Base-by-base conservation (phyloP, 2,888 invertebrate genomes). In the Chesias legatella region DNA sequence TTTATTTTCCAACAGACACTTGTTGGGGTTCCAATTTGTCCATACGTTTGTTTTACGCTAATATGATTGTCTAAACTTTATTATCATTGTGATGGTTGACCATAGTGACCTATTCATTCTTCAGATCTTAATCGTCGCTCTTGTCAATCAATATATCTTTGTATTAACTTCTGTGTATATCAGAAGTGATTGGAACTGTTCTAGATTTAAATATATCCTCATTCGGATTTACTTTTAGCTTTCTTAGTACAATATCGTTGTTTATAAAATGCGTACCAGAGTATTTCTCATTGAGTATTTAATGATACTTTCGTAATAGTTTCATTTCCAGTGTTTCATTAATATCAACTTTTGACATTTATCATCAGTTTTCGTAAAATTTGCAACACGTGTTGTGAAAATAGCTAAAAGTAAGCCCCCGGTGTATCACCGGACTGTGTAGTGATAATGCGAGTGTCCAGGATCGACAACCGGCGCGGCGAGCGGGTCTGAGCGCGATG, bases 371-470 rank as follows among this genome's bases (percentile, higher is more conserved):
- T 17, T 17, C 13, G 2, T 17, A 17, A n/a, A n/a, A 5, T 17
- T 17, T 17, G 13, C 13, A 17, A n/a, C 13, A 17, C 13, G n/a
- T 17, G 5, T 17, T 17, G 13, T 3, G n/a, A 5, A 17, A 23
- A 36, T 23, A 36, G 36, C 36, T 36, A 24, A 30, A 36, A 36
- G 36, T 36, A 30, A 9, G 10, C 29, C 7, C 13, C 21, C 13
- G 13, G 13, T 2, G 3, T 17, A 17, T 5, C 13, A 2, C 3
- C 3, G 38, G 27, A 20, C 38, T n/a, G 7, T 28, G 48, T n/a
- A 51, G 55, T 82, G 79, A 73, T 58, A 41, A 70, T 76, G 66
- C 79, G 83, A 83, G 90, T 89, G 77, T 89, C 73, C 88, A 81
- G 89, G 89, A 65, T 50, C 56, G 53, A 46, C 58, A 56, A 51